A percentile compares a stretch with the other conserved stretches of the same genome.
Conservation (phyloP, 2,113 vertebrate species). For the Bubo scandiacus region DNA sequence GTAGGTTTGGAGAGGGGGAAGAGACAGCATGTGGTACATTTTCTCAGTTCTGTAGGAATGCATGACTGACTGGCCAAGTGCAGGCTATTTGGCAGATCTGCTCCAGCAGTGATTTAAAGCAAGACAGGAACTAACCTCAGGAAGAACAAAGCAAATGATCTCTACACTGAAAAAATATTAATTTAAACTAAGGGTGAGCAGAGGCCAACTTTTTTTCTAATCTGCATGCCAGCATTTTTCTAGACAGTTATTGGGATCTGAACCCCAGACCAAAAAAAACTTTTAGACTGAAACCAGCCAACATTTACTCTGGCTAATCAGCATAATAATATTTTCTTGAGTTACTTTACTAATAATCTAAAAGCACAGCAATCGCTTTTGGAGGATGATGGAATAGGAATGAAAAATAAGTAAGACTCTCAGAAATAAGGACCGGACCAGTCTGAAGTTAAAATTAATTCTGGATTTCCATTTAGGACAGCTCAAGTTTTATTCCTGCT, state of each 20-base stretch:
- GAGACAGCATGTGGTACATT: background rate
- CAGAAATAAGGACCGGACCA: background rate
- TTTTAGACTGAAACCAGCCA: background rate
- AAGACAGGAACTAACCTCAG: background rate
- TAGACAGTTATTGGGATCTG: background rate
- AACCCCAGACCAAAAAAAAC: background rate
- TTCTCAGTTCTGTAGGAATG: background rate
- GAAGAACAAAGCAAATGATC: background rate
- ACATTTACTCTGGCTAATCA: background rate
- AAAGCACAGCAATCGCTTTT: background rate
- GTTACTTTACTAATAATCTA: background rate
- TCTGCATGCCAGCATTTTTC: background rate
- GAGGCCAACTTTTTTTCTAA: background rate
- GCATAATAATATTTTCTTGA: background rate
- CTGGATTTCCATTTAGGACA: background rate
- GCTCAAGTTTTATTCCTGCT: background rate
- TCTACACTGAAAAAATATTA: background rate
- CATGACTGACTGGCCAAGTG: background rate
- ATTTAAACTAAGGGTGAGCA: background rate
- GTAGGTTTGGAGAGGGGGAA: background rate
- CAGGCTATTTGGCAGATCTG: background rate
- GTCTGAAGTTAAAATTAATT: conserved; percentile 17
- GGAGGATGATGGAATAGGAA: background rate
- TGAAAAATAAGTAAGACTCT: background rate
- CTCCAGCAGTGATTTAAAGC: background rate